phyloP scores from a whole-genome alignment of 2,113 vertebrate species.

The Periophthalmodon schlosseri region DNA sequence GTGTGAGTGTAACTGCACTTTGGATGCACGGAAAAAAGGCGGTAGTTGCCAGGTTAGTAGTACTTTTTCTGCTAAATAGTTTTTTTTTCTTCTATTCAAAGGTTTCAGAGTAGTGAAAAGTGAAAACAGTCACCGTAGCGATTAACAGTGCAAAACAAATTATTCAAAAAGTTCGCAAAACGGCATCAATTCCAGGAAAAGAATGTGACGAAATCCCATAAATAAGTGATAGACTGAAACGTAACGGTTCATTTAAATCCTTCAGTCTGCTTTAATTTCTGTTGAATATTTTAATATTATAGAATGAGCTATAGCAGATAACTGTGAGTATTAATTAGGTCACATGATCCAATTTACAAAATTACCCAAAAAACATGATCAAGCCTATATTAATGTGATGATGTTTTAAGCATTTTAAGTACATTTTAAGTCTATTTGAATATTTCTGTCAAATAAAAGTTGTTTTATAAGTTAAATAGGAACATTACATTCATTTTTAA shows the following conservation, averaged over 20 bases:
- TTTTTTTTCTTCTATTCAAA: not conserved
- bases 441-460: not conserved
- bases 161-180: not conserved
- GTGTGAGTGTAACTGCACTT: conserved; percentile 8
- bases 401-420: too few relatives aligned
- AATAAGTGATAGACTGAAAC: not conserved
- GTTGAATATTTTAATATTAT: not conserved
- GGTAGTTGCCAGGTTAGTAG: not conserved
- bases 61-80: not conserved
- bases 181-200: not conserved
- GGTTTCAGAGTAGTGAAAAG: not conserved
- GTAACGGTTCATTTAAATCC: not conserved
- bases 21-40: not conserved
- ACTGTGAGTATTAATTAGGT: not conserved
- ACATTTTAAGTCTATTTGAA: not conserved
- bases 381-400: not conserved
- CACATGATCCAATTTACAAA: too few relatives aligned
- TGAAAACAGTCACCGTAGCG: not conserved
- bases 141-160: not conserved
- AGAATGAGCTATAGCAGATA: not conserved
- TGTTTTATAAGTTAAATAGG: too few relatives aligned
- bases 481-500: too few relatives aligned
- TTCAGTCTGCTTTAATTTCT: not conserved
- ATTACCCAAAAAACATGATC: too few relatives aligned
- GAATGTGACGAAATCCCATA: not conserved